Evolutionary conservation across 2,113 vertebrate species (phyloP), one percentile per base, ranked within the genome.

Genomic region (Corythaeola cristata): DNA sequence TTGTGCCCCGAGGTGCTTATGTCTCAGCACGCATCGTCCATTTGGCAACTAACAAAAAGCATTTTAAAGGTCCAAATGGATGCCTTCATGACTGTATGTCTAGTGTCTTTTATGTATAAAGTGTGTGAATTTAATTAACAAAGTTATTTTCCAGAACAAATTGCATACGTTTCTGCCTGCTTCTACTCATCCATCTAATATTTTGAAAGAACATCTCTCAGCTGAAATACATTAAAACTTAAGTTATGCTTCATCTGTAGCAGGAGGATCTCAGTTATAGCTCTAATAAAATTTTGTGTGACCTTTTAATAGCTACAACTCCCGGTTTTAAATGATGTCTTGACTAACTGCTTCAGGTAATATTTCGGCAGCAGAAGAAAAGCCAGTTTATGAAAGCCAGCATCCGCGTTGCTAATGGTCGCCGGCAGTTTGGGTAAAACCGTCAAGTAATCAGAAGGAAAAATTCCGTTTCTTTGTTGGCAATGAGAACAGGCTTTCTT

Each of bases 121-220:
- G 49, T 52, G 33, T 76, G 62, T 73, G 45, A 85, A 91, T 73
- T 91, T 75, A 87, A 94, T 96, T 93, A 95, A 79, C 39, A 22
- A 83, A 92, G 80, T 87, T 89, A 71, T 94, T 95, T 96, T 94
- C 64, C 39, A 78, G 44, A 91, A 75, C 30, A 87, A 75, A 81
- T 58, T 68, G 33, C 58, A 23, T 85, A 49, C 24, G 4, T 78
- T 78, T 64, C 47, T 89, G 24, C 53, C 47, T 75, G 21, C 60
- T 82, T 92, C 68, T 75, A 15, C 39, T 82, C 33, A 24, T 56
- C 79, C 23, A 47, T 87, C 23, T 81, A 23, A 10, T 68, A 81
- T 55, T 89, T 78, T 78, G 39, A 60, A 92, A 78, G 64, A 84
- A 12, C 0, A 0, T 67, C n/a, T 64, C 15, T 87, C 73, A 89